Percentiles rank a stretch among this genome's conserved stretches.
Evolutionary conservation across 2,888 invertebrate species (phyloP).

Genomic region (Pyralis farinalis): DNA sequence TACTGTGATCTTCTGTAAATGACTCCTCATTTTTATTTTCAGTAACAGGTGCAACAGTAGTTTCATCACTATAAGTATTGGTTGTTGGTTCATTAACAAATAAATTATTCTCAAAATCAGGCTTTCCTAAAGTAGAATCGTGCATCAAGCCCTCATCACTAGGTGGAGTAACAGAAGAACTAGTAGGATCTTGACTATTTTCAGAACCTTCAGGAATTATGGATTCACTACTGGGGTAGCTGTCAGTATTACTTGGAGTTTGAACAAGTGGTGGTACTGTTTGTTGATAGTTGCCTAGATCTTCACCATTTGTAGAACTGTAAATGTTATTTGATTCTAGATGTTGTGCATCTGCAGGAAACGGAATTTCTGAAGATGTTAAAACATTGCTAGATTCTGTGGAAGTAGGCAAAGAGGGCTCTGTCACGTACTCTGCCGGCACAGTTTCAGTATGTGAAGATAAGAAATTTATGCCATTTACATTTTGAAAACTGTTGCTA

Average conservation of each 20-base stretch:
- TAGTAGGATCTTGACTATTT: background rate
- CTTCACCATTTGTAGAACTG: background rate
- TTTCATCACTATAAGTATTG: slow-evolving; percentile 13
- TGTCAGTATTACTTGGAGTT: background rate
- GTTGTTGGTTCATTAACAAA: background rate
- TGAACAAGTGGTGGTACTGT: background rate
- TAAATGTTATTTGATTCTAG: background rate
- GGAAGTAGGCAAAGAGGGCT: background rate
- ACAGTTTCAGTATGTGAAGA: background rate
- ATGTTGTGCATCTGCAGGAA: background rate
- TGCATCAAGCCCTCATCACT: too few relatives aligned
- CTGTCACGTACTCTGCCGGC: background rate
- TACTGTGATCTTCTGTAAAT: background rate
- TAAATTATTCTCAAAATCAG: background rate
- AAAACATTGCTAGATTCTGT: background rate
- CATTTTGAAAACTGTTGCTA: slow-evolving; percentile 7
- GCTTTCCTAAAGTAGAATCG: background rate
- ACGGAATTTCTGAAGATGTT: background rate
- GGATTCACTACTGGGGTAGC: background rate
- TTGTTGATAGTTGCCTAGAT: background rate
- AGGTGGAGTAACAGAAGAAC: background rate
- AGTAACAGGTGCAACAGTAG: slow-evolving; percentile 13
- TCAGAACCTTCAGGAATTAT: background rate
- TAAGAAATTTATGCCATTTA: slow-evolving; percentile 9
- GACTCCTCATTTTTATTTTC: background rate